A percentile compares a stretch with the other conserved stretches of the same genome.
phyloP scores from a whole-genome alignment of 2,113 vertebrate species.

The Ochotona curzoniae region DNA sequence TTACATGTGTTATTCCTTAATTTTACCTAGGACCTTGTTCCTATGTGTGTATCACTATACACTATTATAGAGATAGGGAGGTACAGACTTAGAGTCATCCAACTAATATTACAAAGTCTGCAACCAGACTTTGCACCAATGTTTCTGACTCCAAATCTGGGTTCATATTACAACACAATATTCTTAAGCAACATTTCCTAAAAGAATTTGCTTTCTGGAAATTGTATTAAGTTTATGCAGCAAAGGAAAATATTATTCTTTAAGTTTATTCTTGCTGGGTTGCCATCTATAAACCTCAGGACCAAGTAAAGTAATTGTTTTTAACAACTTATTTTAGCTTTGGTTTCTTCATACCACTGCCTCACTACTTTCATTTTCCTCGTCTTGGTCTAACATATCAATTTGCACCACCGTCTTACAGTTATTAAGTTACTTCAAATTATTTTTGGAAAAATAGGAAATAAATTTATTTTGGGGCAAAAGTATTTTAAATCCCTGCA shows the following conservation, averaged over 20 bases:
- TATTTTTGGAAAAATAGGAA: too few species aligned
- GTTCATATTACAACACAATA: neutral
- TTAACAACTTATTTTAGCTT: neutral
- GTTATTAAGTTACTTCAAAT: too few species aligned
- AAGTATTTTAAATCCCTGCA: too few species aligned
- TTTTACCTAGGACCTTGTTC: neutral
- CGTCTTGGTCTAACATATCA: neutral
- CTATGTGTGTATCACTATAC: neutral
- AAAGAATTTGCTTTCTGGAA: neutral
- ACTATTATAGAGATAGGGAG: neutral
- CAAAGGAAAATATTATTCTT: neutral
- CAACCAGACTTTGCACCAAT: neutral
- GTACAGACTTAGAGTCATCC: neutral
- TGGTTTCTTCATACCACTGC: neutral
- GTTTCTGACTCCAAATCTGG: neutral
- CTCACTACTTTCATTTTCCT: neutral
- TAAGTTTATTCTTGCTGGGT: neutral
- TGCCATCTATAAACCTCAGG: neutral
- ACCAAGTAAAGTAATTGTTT: neutral
- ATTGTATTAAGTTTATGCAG: neutral
- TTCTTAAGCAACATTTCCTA: neutral
- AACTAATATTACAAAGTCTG: neutral
- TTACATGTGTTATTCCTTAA: neutral
- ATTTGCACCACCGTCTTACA: neutral
- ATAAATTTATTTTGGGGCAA: too few species aligned